Evolutionary conservation across 2,797 vertebrate species (phyloP), one percentile per base, ranked within the genome.

Genomic region (Mionectes olivaceus): DNA sequence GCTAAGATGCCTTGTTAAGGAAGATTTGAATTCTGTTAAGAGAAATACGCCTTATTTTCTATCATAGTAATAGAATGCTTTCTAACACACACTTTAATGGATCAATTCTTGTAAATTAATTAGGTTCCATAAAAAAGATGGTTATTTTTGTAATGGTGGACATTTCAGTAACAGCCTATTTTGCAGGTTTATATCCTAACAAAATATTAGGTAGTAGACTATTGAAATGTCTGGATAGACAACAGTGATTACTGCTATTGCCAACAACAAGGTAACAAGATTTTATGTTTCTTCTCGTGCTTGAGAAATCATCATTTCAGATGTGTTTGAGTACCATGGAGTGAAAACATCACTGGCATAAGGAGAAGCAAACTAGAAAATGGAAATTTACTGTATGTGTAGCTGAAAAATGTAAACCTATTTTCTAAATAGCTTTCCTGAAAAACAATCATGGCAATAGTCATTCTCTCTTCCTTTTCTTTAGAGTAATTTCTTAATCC

Each of bases 391-490:
- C 25, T 93, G 4, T 67, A 82, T 61, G 46, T 82, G n/a, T 35
- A 82, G 25, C 19, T 82, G 59, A 92, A 89, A 90, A 87, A 68
- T 22, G 78, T 79, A 95, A 95, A 81, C n/a, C 10, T 35, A 63
- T 94, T 95, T 95, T 86, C 83, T 88, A 68, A 96, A 93, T 70
- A 80, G 6, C n/a, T 68, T 90, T 90, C 19, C 59, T 89, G 61
- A 89, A 82, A 46, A 82, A 55, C 30, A 85, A 27, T 76, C 35
- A 70, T 61, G 87, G 56, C 46, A 91, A 55, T 70, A 92, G 57
- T 57, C 0, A 0, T 57, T 63, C 52, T 78, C 39, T 28, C 43
- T 89, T 85, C 41, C 14, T 64, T 89, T 91, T 87, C 27, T 75
- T 33, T 91, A 33, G 47, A 80, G 32, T 68, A 83, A 75, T 92